Evolutionary conservation across 2,113 vertebrate genomes (phyloP).

Genomic region (Struthidea cinerea): DNA sequence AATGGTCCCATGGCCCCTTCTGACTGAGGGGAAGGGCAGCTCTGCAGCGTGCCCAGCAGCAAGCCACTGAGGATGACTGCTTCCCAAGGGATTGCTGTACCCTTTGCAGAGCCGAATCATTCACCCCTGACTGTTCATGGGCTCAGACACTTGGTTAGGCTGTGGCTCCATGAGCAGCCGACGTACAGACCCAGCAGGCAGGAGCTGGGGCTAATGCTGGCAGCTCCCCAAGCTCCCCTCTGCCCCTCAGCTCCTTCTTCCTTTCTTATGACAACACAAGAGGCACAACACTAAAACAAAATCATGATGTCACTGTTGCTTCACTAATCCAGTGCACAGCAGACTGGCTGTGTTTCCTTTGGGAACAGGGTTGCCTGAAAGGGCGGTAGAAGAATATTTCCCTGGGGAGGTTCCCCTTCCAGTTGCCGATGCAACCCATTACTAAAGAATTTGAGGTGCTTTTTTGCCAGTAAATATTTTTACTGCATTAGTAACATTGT

Average conservation of each 20-base stretch:
- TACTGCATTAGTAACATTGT: background rate
- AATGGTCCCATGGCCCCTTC: background rate
- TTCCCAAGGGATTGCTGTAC: background rate
- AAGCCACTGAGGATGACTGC: background rate
- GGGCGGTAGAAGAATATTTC: background rate
- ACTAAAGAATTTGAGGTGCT: background rate
- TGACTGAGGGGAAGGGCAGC: background rate
- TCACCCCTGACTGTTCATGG: background rate
- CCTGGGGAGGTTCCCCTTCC: background rate
- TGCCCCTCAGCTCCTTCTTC: background rate
- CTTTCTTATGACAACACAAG: background rate
- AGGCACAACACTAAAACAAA: background rate
- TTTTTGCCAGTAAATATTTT: constrained; percentile 4
- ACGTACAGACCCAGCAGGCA: background rate
- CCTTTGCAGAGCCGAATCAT: background rate
- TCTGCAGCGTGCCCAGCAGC: background rate
- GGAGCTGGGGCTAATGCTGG: background rate
- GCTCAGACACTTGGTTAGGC: too few species aligned
- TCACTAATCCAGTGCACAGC: background rate
- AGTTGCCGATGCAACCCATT: background rate
- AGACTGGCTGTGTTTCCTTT: background rate
- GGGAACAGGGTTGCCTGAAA: background rate
- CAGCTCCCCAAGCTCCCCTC: accelerated
- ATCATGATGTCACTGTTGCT: background rate
- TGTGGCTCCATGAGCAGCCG: background rate